Percentiles rank a stretch among this genome's conserved stretches.
Evolutionary conservation across 2,888 invertebrate species (phyloP).

Genomic region (Augochlorella aurata): DNA sequence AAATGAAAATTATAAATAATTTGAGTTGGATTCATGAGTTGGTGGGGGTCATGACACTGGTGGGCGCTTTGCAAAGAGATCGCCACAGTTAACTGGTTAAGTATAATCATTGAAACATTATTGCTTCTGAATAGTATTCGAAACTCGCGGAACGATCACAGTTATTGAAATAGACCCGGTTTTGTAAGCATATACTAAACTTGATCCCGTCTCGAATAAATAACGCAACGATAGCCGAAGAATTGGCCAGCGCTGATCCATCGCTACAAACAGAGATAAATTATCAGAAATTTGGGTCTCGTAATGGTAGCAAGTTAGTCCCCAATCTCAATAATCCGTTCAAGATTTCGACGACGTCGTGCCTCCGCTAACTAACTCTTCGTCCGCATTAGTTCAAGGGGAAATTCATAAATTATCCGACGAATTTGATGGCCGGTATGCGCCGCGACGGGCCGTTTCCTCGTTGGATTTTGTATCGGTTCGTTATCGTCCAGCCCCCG

Average conservation of each 20-base stretch:
- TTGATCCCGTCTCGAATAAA: too few relatives aligned
- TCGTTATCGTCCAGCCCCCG: slow-evolving; percentile 1
- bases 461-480: slow-evolving; percentile 2
- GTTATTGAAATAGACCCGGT: too few relatives aligned
- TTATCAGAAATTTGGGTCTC: neutral
- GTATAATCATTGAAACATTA: too few relatives aligned
- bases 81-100: too few relatives aligned
- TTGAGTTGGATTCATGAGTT: too few relatives aligned
- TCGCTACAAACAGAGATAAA: neutral
- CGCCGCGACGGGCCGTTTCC: neutral
- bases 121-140: too few relatives aligned
- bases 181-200: neutral
- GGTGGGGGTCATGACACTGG: too few relatives aligned
- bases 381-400: neutral
- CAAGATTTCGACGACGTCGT: neutral
- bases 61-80: too few relatives aligned
- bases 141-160: too few relatives aligned
- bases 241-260: neutral
- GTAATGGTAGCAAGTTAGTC: neutral
- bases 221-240: neutral
- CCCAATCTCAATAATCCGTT: slow-evolving; percentile 6
- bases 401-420: slow-evolving; percentile 11
- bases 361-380: slow-evolving; percentile 10
- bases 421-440: neutral
- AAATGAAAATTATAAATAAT: too few relatives aligned